Percentiles rank a stretch among this genome's conserved stretches.
Conservation (phyloP, 2,113 vertebrate genomes). For the Vimba vimba region DNA sequence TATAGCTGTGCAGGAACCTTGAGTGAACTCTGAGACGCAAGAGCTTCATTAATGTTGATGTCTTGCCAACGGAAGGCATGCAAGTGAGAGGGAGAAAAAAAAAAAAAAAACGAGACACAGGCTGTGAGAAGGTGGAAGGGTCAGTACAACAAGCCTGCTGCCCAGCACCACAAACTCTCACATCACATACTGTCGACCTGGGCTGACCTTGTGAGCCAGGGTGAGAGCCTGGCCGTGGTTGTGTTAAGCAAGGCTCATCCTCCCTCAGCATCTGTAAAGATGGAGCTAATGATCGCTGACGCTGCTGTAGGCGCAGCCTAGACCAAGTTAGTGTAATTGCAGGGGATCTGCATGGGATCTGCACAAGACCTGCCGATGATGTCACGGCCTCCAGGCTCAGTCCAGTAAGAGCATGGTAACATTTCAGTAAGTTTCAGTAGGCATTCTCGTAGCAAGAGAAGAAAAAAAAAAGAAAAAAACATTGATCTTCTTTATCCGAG, state of each 20-base stretch:
- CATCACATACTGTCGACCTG: slow-evolving; percentile 49
- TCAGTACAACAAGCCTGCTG: slow-evolving; percentile 35
- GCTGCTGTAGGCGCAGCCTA: neutral
- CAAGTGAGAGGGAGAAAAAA: slow-evolving; percentile 1
- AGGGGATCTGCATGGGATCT: slow-evolving; percentile 11
- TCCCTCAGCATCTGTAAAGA: slow-evolving; percentile 69
- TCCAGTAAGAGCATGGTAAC: neutral
- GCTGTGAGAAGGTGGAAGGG: slow-evolving; percentile 26
- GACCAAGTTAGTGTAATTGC: neutral
- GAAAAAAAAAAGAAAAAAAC: slow-evolving; percentile 23
- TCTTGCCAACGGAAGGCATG: slow-evolving; percentile 73
- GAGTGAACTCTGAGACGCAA: slow-evolving; percentile 60
- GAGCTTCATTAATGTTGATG: slow-evolving; percentile 83
- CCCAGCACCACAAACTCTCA: slow-evolving; percentile 2
- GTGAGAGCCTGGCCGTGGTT: slow-evolving; percentile 61
- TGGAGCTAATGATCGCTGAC: slow-evolving; percentile 61
- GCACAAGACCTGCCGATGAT: neutral
- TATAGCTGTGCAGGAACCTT: slow-evolving; percentile 9
- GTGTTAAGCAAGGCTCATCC: slow-evolving; percentile 61
- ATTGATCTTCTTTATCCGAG: slow-evolving; percentile 73
- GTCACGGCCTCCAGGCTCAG: neutral
- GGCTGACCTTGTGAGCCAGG: slow-evolving; percentile 59
- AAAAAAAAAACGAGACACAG: neutral
- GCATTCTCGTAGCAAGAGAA: slow-evolving; percentile 55
- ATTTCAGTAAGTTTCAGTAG: neutral